phyloP scores from a whole-genome alignment of 2,113 vertebrate genomes.

The Formicarius rufipectus region DNA sequence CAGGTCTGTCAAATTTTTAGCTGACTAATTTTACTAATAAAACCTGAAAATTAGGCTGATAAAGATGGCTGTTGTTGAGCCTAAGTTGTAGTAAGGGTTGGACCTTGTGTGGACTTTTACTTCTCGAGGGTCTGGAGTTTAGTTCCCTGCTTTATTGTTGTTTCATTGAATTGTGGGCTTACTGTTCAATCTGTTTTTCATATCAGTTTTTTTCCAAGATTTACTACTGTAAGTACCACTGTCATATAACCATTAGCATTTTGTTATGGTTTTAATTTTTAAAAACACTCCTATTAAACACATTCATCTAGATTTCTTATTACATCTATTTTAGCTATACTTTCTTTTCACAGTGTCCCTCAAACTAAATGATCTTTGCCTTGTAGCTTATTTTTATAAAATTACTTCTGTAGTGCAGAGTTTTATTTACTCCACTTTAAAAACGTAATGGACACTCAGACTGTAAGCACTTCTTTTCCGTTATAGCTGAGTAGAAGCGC shows the following conservation, averaged over 20 bases:
- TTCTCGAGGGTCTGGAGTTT: background rate
- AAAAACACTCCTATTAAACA: background rate
- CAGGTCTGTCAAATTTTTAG: background rate
- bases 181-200: background rate
- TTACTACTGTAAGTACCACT: background rate
- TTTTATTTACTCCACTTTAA: background rate
- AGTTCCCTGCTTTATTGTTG: background rate
- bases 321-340: background rate
- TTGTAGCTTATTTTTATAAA: background rate
- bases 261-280: background rate
- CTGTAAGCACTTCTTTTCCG: background rate
- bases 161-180: background rate
- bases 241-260: background rate
- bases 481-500: background rate
- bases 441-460: background rate
- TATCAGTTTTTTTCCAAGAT: background rate
- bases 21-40: background rate
- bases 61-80: background rate
- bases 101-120: fast-evolving
- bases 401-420: background rate
- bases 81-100: background rate
- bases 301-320: background rate
- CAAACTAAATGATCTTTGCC: background rate
- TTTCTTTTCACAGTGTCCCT: background rate
- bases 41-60: background rate